phyloP scores from a whole-genome alignment of 1,140 invertebrate genomes.

The Thaumatotibia leucotreta region DNA sequence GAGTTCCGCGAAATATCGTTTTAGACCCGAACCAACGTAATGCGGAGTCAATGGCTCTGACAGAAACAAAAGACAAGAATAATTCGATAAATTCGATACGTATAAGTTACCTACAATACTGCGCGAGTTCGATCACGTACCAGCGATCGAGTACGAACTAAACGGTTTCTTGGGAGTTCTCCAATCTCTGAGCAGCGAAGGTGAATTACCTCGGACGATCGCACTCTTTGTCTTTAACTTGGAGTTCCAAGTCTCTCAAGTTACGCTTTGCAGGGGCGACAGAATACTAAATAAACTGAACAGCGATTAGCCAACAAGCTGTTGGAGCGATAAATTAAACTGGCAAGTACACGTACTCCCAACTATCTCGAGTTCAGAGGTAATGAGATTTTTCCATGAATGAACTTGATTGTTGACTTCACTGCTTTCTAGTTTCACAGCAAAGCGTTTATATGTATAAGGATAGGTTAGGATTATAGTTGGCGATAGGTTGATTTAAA shows the following conservation, averaged over 20 bases:
- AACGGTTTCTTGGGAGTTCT: conserved; percentile 29
- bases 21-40: neutral
- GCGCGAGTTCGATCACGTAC: conserved; percentile 35
- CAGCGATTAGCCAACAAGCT: conserved; percentile 10
- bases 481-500: too few species aligned
- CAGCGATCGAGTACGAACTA: conserved; percentile 29
- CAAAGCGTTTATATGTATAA: neutral
- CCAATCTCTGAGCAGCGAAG: conserved; percentile 23
- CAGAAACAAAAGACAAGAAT: conserved; percentile 22
- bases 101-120: conserved; percentile 19
- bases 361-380: neutral
- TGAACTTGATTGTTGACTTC: neutral
- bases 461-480: too few species aligned
- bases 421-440: neutral
- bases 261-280: neutral
- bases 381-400: neutral
- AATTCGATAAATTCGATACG: conserved; percentile 20
- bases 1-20: too few species aligned
- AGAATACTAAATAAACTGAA: conserved; percentile 8
- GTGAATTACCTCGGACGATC: conserved; percentile 18
- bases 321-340: neutral
- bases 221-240: conserved; percentile 17
- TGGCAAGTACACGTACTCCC: neutral
- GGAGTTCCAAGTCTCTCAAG: neutral
- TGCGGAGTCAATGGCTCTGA: neutral